Percentiles rank a stretch among this genome's conserved stretches.
Conservation (phyloP, 2,888 invertebrate species). For the Hydrotaea cyrtoneurina region DNA sequence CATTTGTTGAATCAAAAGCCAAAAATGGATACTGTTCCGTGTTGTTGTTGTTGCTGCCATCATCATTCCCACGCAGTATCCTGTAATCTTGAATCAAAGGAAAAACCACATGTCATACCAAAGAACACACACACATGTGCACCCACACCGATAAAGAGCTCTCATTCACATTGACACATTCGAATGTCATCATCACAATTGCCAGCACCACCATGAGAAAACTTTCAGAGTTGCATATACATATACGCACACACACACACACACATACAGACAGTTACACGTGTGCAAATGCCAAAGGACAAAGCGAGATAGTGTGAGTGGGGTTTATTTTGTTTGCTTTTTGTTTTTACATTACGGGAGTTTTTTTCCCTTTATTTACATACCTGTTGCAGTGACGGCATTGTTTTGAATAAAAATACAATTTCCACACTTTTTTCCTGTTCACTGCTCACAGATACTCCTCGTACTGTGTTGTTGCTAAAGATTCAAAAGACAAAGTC, state of each 20-base stretch:
- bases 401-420: slow-evolving; percentile 80
- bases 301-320: slow-evolving; percentile 10
- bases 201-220: slow-evolving; percentile 3
- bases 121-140: slow-evolving; percentile 26
- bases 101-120: slow-evolving; percentile 60
- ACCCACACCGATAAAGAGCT: not conserved
- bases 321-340: slow-evolving; percentile 37
- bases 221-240: not conserved
- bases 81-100: slow-evolving; percentile 51
- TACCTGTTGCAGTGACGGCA: slow-evolving; percentile 81
- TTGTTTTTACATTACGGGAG: not conserved
- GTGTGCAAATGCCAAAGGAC: slow-evolving; percentile 24
- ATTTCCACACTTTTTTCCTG: slow-evolving; percentile 78
- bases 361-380: slow-evolving; percentile 75
- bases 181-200: slow-evolving; percentile 2
- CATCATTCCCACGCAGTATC: slow-evolving; percentile 15
- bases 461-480: slow-evolving; percentile 37
- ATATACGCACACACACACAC: slow-evolving; percentile 16
- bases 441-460: slow-evolving; percentile 11
- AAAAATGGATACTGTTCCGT: slow-evolving; percentile 15
- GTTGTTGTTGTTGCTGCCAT: not conserved
- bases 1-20: slow-evolving; percentile 39
- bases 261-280: slow-evolving; percentile 14
- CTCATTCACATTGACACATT: slow-evolving; percentile 14
- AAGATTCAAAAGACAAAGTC: slow-evolving; percentile 61